Evolutionary conservation across 1,140 invertebrate species (phyloP).

Genomic region (Araneus ventricosus): DNA sequence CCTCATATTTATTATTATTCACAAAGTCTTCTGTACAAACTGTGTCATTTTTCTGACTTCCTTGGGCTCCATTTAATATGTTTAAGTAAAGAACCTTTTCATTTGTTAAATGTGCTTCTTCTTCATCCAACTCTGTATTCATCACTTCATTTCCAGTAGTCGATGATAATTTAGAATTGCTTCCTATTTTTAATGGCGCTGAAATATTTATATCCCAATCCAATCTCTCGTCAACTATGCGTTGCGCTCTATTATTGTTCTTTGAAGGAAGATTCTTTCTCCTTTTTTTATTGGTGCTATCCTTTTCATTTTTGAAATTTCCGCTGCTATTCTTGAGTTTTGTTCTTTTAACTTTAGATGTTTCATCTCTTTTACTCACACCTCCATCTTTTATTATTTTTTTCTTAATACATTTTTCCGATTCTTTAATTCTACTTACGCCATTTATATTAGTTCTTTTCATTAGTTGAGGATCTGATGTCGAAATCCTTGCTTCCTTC

Average conservation of each 20-base stretch:
- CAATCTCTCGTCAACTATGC: not conserved
- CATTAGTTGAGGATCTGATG: not conserved
- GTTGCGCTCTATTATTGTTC: not conserved
- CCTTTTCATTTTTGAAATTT: not conserved
- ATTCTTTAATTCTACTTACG: no score
- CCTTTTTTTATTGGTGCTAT: not conserved
- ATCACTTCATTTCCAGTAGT: not conserved
- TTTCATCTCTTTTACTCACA: not conserved
- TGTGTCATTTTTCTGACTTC: not conserved
- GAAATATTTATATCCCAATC: not conserved
- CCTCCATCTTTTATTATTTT: not conserved
- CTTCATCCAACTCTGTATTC: not conserved
- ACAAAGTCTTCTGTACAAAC: not conserved
- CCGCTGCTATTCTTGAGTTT: not conserved
- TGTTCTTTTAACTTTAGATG: not conserved
- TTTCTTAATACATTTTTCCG: not conserved
- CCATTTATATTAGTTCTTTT: not conserved
- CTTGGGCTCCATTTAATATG: not conserved
- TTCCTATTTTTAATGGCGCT: not conserved
- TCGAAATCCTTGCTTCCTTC: not conserved
- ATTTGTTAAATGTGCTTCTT: not conserved
- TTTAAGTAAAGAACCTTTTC: not conserved
- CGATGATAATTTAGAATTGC: no score
- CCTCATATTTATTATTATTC: constrained; percentile 85
- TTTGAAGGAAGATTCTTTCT: not conserved